These are phyloP conservation scores for Tautogolabrus adspersus DNA, from an alignment of 2,113 vertebrate genomes.

Conservation along the genomic window DNA sequence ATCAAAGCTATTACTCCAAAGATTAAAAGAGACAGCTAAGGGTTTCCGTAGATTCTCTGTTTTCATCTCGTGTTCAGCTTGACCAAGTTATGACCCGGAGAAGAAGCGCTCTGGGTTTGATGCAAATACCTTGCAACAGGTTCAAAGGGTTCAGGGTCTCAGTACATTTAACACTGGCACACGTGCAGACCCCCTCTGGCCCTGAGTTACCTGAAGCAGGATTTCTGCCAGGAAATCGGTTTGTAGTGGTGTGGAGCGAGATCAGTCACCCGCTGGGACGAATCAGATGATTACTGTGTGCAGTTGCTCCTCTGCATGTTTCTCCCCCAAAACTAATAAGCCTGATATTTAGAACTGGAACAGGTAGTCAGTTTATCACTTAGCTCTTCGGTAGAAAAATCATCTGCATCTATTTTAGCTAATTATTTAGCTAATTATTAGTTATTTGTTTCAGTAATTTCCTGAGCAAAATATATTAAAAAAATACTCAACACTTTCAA, in stretches of 20 bases:
- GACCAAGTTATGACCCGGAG: neutral
- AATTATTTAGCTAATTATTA: neutral
- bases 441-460: neutral
- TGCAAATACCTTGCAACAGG: neutral
- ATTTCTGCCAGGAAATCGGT: neutral
- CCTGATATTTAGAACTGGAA: neutral
- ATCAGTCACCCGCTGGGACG: slow-evolving; percentile 20
- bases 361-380: neutral
- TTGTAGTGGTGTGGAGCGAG: neutral
- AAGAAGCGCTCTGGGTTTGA: neutral
- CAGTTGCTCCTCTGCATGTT: neutral
- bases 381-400: neutral
- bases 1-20: neutral
- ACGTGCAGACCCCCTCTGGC: neutral
- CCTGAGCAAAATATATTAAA: too few relatives aligned
- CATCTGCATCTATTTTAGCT: neutral
- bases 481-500: too few relatives aligned
- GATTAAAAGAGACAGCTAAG: too few relatives aligned
- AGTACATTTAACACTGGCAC: neutral
- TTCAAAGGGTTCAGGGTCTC: neutral
- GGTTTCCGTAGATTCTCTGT: neutral
- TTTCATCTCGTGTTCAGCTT: neutral
- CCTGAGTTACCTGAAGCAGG: neutral
- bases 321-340: neutral
- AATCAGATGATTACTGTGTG: slow-evolving; percentile 1